Evolutionary conservation across 1,140 invertebrate genomes (phyloP), one percentile per base, ranked within the genome.

Genomic region (Drosophila simulans): DNA sequence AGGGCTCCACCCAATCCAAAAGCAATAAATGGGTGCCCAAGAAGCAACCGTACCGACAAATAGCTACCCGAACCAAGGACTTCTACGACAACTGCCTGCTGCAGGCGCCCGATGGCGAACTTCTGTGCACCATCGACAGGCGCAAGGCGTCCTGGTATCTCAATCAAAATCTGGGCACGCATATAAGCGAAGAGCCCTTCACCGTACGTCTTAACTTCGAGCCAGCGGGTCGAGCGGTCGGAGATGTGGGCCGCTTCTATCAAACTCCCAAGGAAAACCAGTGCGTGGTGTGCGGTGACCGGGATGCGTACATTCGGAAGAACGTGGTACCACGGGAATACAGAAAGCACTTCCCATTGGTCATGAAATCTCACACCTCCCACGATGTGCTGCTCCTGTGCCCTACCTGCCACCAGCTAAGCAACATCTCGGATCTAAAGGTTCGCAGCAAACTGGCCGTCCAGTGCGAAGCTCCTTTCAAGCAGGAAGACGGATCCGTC

Each of bases 251-350:
- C 45, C 93, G 94, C 17, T 97, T 96, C 92, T 97, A 97, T 79
- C 94, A 95, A 45, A 94, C 94, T 53, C 93, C 94, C 0, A 97
- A 97, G 88, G 93, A 95, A 45, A 97, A 98, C 92, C 94, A 94
- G n/a, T 98, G 97, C 88, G 97, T 97, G 5, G 97, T 97, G 0
- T 98, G 97, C 92, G 97, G 97, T 3, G 82, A 91, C 5, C 91
- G 91, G 0, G 94, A 97, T 48, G 94, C 95, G 0, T 97, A 95
- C 76, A 95, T 96, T 37, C 93, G 96, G 3, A 97, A 97, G 91
- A 96, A 96, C 77, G 94, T 98, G 35, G 95, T 98, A 40, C 97
- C 97, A 0, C 94, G 95, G 60, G 97, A 98, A 92, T 98, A 97
- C 90, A 94, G 97, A 54, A 97, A 95, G 93, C 94, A 96, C 91